phyloP scores from a whole-genome alignment of 2,888 invertebrate genomes.

The Spilarctia lutea region DNA sequence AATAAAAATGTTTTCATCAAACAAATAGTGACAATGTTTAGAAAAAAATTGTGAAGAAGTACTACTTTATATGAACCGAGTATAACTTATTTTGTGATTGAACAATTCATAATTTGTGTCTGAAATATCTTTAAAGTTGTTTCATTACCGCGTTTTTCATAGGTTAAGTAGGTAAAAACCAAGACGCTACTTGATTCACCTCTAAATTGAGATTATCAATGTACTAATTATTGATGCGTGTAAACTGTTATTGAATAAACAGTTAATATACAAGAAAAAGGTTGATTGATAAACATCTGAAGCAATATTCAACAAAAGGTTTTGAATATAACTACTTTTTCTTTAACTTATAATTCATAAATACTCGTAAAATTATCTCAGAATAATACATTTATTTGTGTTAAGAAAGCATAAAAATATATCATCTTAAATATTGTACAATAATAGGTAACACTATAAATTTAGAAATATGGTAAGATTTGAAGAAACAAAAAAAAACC shows the following conservation, averaged over 20 bases:
- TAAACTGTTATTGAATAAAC: neutral
- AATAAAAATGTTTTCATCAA: too few relatives aligned
- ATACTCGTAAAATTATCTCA: neutral
- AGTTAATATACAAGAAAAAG: neutral
- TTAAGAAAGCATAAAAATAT: neutral
- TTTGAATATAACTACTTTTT: neutral
- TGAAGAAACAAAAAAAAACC: slow-evolving; percentile 7
- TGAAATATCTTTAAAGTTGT: too few relatives aligned
- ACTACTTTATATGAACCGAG: too few relatives aligned
- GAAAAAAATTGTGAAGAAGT: too few relatives aligned
- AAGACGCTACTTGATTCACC: neutral
- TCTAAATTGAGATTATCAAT: neutral
- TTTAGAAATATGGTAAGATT: neutral
- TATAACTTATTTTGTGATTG: too few relatives aligned
- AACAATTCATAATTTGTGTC: too few relatives aligned
- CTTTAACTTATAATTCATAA: neutral
- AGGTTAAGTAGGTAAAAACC: neutral
- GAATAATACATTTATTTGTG: too few relatives aligned
- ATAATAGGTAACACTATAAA: neutral
- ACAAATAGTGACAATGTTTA: too few relatives aligned
- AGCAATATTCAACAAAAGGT: neutral
- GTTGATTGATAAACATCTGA: neutral
- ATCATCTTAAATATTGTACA: neutral
- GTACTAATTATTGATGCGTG: neutral
- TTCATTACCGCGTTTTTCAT: neutral